Conservation (phyloP, 2,797 vertebrate species). For the Paratrypauchen microcephalus region DNA sequence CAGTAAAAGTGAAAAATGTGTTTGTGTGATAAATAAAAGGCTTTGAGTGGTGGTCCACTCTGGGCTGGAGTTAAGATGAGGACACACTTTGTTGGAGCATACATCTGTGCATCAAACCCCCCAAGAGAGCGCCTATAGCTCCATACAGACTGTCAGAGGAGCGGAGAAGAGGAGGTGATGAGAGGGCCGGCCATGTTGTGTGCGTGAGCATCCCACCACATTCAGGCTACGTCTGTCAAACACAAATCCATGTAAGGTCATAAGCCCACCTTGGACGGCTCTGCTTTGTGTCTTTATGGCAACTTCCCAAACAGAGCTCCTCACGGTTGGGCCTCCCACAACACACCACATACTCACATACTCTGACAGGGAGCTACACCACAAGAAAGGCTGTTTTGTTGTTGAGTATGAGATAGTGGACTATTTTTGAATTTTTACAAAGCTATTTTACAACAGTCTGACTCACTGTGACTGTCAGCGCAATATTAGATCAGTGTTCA, state of each 20-base stretch:
- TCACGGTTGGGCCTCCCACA: conserved; percentile 64
- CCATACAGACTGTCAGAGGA: conserved; percentile 66
- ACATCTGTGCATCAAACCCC: conserved; percentile 53
- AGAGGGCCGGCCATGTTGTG: conserved; percentile 16
- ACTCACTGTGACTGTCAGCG: too few species aligned
- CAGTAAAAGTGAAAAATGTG: conserved; percentile 41
- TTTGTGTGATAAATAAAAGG: conserved; percentile 50
- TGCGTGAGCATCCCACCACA: conserved; percentile 39
- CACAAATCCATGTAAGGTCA: conserved; percentile 77
- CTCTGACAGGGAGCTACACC: conserved; percentile 33
- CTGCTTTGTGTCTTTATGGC: conserved; percentile 77
- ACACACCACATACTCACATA: conserved; percentile 44
- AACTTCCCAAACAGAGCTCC: conserved; percentile 74
- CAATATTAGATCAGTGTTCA: too few species aligned
- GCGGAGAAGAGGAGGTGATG: conserved; percentile 35
- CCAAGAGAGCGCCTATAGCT: conserved; percentile 47
- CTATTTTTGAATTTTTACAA: background rate
- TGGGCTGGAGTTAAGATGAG: conserved; percentile 49
- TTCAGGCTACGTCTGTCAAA: conserved; percentile 68
- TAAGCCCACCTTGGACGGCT: conserved; percentile 65
- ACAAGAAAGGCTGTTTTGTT: background rate
- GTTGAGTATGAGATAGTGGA: background rate
- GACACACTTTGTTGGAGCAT: conserved; percentile 42
- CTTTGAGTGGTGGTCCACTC: conserved; percentile 24
- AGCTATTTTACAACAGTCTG: too few species aligned